These are phyloP conservation scores for Beaufortia kweichowensis DNA, from an alignment of 2,113 vertebrate species.

Conservation along the genomic window DNA sequence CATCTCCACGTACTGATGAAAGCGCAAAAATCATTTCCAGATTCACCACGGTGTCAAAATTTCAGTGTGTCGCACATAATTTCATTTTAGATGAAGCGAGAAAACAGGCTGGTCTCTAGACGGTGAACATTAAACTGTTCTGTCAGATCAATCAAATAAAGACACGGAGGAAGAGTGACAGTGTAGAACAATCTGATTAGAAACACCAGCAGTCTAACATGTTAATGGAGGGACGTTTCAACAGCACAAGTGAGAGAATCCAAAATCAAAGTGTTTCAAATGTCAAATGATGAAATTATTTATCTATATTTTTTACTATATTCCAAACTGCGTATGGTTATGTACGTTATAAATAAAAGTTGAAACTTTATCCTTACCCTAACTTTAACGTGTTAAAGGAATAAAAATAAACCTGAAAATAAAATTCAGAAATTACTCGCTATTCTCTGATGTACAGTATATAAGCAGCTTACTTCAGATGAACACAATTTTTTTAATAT, in stretches of 20 bases:
- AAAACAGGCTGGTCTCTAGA: constrained; percentile 29
- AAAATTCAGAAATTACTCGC: too few relatives aligned
- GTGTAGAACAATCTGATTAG: constrained; percentile 25
- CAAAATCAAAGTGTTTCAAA: neutral
- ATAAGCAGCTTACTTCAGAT: too few relatives aligned
- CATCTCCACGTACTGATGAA: constrained; percentile 13
- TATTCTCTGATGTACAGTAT: too few relatives aligned
- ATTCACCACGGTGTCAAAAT: constrained; percentile 27
- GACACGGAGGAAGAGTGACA: neutral
- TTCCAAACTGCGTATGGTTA: too few relatives aligned
- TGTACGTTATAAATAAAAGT: too few relatives aligned
- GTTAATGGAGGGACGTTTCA: neutral
- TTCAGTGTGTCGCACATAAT: constrained; percentile 41
- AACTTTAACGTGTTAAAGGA: too few relatives aligned
- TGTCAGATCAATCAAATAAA: constrained; percentile 34
- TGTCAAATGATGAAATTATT: neutral
- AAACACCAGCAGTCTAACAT: constrained; percentile 12
- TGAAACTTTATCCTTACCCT: too few relatives aligned
- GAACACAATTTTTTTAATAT: too few relatives aligned
- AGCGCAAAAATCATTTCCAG: constrained; percentile 35
- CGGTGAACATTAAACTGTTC: constrained; percentile 44
- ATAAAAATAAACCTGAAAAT: too few relatives aligned
- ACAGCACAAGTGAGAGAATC: neutral
- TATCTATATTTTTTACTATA: too few relatives aligned
- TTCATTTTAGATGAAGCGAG: constrained; percentile 29